phyloP scores from a whole-genome alignment of 2,888 invertebrate species.

The Campoletis raptor region DNA sequence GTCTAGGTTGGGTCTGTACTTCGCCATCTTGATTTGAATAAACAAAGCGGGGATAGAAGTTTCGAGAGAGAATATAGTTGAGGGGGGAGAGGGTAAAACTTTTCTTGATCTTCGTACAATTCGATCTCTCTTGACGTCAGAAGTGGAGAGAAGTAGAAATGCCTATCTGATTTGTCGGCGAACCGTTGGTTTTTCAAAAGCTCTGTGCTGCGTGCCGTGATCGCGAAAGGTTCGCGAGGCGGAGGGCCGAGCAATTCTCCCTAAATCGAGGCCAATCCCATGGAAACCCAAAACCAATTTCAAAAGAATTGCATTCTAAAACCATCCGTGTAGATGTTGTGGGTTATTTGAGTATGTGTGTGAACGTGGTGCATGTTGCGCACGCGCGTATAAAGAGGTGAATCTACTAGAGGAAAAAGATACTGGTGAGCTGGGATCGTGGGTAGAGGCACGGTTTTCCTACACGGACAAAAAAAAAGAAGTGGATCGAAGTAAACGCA shows the following conservation, averaged over 20 bases:
- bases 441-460: constrained; percentile 20
- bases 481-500: constrained; percentile 65
- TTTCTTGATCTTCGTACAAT: constrained; percentile 54
- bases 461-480: constrained; percentile 28
- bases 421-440: constrained; percentile 11
- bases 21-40: constrained; percentile 54
- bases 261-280: constrained; percentile 80
- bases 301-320: constrained; percentile 82
- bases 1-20: constrained; percentile 1
- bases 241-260: constrained; percentile 72
- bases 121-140: constrained; percentile 36
- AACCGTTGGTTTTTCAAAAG: constrained; percentile 46
- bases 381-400: not conserved
- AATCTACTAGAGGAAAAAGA: constrained; percentile 9
- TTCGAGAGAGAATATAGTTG: constrained; percentile 9
- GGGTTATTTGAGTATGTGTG: constrained; percentile 46
- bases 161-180: constrained; percentile 44
- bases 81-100: constrained; percentile 31
- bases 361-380: not conserved
- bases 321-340: constrained; percentile 75
- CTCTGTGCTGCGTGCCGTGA: constrained; percentile 41
- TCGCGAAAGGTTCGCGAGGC: constrained; percentile 46
- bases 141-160: not conserved
- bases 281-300: constrained; percentile 80
- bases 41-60: constrained; percentile 50